Conservation (phyloP, 2,797 vertebrate species). For the Poecilia wingei region DNA sequence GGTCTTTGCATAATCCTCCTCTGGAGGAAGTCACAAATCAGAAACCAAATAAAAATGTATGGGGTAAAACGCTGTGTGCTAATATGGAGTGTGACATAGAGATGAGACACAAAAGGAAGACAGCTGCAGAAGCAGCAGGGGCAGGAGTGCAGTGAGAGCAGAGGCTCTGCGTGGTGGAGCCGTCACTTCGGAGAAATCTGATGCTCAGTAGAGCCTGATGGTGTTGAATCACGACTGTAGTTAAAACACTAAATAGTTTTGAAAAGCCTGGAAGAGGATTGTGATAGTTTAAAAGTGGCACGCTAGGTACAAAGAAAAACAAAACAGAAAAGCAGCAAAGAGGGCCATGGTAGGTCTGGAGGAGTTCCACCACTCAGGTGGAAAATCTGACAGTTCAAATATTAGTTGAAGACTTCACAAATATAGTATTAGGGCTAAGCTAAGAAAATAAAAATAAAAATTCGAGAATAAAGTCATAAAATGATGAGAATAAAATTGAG, state of each 20-base stretch:
- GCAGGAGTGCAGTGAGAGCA: not conserved
- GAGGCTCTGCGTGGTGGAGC: not conserved
- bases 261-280: not conserved
- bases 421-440: not conserved
- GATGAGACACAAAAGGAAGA: not conserved
- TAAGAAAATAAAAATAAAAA: too few species aligned
- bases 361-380: not conserved
- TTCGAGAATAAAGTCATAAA: too few species aligned
- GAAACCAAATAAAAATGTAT: not conserved
- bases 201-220: not conserved
- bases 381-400: not conserved
- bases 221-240: not conserved
- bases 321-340: not conserved
- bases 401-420: not conserved
- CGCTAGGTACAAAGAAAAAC: not conserved
- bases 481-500: too few species aligned
- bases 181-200: not conserved
- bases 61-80: not conserved
- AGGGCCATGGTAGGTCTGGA: not conserved
- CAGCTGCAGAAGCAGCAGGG: not conserved
- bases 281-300: not conserved
- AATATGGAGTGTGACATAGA: not conserved
- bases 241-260: not conserved
- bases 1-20: not conserved
- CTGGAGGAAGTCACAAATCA: not conserved